A percentile compares a stretch with the other conserved stretches of the same genome.
Evolutionary conservation across 2,797 vertebrate species (phyloP).

Genomic region (Neoniphon sammara): DNA sequence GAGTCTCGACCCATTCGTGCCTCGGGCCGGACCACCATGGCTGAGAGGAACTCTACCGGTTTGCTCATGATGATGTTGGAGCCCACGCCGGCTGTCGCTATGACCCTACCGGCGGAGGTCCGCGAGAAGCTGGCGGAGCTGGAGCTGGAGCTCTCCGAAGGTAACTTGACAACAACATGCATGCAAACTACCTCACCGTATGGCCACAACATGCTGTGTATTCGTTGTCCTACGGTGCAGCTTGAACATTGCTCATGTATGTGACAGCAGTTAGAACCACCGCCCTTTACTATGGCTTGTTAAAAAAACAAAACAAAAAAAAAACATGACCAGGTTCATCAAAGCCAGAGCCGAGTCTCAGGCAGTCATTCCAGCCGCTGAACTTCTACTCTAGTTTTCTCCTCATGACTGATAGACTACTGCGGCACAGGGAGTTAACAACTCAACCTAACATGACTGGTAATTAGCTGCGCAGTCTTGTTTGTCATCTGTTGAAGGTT

Average conservation of each 20-base stretch:
- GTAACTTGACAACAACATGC: slow-evolving; percentile 64
- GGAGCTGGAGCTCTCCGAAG: slow-evolving; percentile 87
- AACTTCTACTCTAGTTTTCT: slow-evolving; percentile 53
- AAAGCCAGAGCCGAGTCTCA: not conserved
- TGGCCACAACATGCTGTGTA: not conserved
- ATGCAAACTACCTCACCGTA: not conserved
- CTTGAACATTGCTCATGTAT: slow-evolving; percentile 4
- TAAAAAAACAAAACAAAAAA: too few species aligned
- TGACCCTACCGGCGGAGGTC: slow-evolving; percentile 85
- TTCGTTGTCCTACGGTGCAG: too few species aligned
- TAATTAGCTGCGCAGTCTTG: not conserved
- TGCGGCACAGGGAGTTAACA: not conserved
- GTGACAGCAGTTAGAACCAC: slow-evolving; percentile 58
- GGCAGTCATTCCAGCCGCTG: not conserved
- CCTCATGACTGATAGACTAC: not conserved
- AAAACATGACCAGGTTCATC: slow-evolving; percentile 45
- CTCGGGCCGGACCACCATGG: slow-evolving; percentile 74
- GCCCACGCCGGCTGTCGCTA: slow-evolving; percentile 79
- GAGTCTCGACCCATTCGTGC: slow-evolving; percentile 42
- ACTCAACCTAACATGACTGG: not conserved
- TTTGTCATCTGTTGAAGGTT: not conserved
- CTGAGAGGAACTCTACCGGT: slow-evolving; percentile 82
- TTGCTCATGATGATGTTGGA: slow-evolving; percentile 85
- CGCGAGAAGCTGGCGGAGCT: slow-evolving; percentile 88
- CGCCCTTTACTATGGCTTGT: slow-evolving; percentile 61